Conservation (phyloP, 2,797 vertebrate genomes). For the Champsocephalus esox region DNA sequence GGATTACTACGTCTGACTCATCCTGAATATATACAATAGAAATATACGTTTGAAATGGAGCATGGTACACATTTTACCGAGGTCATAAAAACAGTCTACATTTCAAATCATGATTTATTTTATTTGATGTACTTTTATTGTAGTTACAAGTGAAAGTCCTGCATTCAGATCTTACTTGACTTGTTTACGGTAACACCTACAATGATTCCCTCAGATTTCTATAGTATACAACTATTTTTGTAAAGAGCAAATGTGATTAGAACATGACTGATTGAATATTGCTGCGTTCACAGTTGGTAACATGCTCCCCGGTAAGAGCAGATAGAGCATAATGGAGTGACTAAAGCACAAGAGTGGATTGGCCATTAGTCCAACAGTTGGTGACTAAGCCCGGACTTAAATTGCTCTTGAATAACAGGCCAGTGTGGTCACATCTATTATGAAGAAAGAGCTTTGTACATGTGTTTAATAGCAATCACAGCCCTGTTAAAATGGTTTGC, state of each 20-base stretch:
- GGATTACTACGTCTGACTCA: constrained; percentile 15
- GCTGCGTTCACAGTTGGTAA: background rate
- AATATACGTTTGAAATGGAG: background rate
- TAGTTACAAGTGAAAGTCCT: too few relatives aligned
- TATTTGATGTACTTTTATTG: background rate
- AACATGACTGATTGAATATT: background rate
- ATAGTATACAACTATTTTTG: too few relatives aligned
- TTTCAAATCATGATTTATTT: background rate
- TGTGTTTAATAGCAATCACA: background rate
- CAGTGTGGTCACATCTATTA: background rate
- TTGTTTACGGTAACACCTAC: too few relatives aligned
- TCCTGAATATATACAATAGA: background rate
- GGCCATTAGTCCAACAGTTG: constrained; percentile 1
- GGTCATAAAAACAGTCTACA: background rate
- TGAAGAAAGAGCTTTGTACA: background rate
- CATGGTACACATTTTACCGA: background rate
- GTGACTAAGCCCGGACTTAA: background rate
- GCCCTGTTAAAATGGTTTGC: background rate
- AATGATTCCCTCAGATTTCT: too few relatives aligned
- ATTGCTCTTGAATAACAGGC: background rate
- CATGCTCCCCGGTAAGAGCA: background rate
- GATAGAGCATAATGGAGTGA: background rate
- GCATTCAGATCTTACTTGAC: too few relatives aligned
- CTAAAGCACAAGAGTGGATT: constrained; percentile 10
- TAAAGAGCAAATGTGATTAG: background rate